Evolutionary conservation across 2,888 invertebrate species (phyloP), one percentile per base, ranked within the genome.

Genomic region (Andrena camellia): DNA sequence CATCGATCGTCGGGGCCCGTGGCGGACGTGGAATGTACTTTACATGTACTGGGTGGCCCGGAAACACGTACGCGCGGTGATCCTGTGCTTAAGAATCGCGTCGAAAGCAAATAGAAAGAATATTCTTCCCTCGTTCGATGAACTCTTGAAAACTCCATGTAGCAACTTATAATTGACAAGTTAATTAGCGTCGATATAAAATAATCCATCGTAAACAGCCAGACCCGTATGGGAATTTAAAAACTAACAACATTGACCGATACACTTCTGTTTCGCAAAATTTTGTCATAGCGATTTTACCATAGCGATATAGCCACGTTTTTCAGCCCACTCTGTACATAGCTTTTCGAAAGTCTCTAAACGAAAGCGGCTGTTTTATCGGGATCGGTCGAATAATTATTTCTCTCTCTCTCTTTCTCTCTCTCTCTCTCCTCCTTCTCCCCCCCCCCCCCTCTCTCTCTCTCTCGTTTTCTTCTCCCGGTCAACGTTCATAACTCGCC

Each of bases 341-440:
- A 50, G 70, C 67, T 84, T 88, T 85, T 87, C 79, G 85, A 89
- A 85, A 87, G 87, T 84, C 69, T 75, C 69, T 75, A 68, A 73
- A 86, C 76, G 86, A 86, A 84, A 86, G 75, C 78, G 70, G 77
- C 35, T 17, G 42, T 1, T 52, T 17, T 35, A 62, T 69, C 78
- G 81, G 70, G 80, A 74, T 78, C 76, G 35, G 29, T 69, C 59
- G 48, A 77, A 76, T 76, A 74, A 79, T 78, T 78, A 80, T 81
- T 77, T 67, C 20, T 74, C 5, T 7, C 3, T 33, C 33, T 10
- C 10, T 26, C 42, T 13, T 20, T 42, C 7, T 8, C 1, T 81
- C 72, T 67, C 31, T 74, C 10, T 6, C 26, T 35, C 6, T 7
- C 1, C n/a, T n/a, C n/a, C n/a, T n/a, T n/a, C n/a, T n/a, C n/a